phyloP scores from a whole-genome alignment of 2,113 vertebrate species.

The Zingel zingel region DNA sequence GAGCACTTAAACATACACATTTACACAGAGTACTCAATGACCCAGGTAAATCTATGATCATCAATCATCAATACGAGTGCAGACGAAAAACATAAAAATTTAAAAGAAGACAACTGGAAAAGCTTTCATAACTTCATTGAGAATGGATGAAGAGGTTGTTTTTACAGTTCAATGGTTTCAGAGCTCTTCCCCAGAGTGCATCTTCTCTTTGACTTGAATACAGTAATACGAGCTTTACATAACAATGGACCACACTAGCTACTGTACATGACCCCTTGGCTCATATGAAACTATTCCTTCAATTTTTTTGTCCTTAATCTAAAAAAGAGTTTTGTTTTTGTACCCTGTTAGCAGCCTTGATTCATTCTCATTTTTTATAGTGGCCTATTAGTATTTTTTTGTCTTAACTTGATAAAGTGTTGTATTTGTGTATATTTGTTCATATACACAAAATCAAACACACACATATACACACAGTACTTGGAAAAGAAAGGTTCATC shows the following conservation, averaged over 20 bases:
- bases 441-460: conserved; percentile 10
- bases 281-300: background rate
- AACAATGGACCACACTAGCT: conserved; percentile 4
- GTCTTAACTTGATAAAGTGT: background rate
- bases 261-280: background rate
- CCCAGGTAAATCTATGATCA: background rate
- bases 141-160: conserved; percentile 63
- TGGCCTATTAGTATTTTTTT: background rate
- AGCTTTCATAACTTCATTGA: conserved; percentile 63
- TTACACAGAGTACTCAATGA: background rate
- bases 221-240: conserved; percentile 18
- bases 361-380: background rate
- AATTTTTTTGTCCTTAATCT: background rate
- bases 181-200: conserved; percentile 41
- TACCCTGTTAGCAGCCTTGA: background rate
- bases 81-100: conserved; percentile 24
- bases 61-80: background rate
- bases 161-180: conserved; percentile 52
- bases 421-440: background rate
- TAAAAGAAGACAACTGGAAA: conserved; percentile 26
- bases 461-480: conserved; percentile 5
- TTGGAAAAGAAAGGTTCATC: conserved; percentile 50
- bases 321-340: background rate
- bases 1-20: background rate
- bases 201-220: conserved; percentile 25